Percentiles rank a stretch among this genome's conserved stretches.
phyloP scores from a whole-genome alignment of 2,888 invertebrate genomes.

The Cantharis lateralis region DNA sequence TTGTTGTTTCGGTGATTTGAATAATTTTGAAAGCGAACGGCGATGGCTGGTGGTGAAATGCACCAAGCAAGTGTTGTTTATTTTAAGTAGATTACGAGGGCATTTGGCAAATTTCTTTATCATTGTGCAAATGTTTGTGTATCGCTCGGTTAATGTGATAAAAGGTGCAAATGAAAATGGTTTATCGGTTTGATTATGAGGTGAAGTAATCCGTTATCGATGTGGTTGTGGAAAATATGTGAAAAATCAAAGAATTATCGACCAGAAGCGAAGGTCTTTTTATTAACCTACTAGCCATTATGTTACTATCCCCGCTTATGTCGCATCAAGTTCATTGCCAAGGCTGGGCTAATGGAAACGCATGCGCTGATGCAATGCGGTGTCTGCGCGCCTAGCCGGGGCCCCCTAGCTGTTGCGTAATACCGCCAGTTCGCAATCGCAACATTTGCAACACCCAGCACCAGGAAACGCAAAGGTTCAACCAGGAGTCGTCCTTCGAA shows the following conservation, averaged over 20 bases:
- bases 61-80: background rate
- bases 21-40: background rate
- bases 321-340: slow-evolving; percentile 82
- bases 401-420: slow-evolving; percentile 49
- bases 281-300: slow-evolving; percentile 9
- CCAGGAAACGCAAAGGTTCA: slow-evolving; percentile 37
- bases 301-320: slow-evolving; percentile 34
- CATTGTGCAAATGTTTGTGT: background rate
- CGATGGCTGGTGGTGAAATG: background rate
- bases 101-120: background rate
- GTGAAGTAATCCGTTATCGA: background rate
- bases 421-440: slow-evolving; percentile 42
- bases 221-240: background rate
- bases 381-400: slow-evolving; percentile 50
- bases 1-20: background rate
- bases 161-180: background rate
- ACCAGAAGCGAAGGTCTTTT: slow-evolving; percentile 6
- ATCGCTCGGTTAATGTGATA: background rate
- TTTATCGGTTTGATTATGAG: background rate
- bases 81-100: background rate
- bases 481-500: slow-evolving; percentile 46
- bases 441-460: slow-evolving; percentile 45
- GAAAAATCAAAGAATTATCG: slow-evolving; percentile 13
- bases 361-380: slow-evolving; percentile 65
- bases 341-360: slow-evolving; percentile 61